phyloP scores from a whole-genome alignment of 2,113 vertebrate genomes.

The Pica pica region DNA sequence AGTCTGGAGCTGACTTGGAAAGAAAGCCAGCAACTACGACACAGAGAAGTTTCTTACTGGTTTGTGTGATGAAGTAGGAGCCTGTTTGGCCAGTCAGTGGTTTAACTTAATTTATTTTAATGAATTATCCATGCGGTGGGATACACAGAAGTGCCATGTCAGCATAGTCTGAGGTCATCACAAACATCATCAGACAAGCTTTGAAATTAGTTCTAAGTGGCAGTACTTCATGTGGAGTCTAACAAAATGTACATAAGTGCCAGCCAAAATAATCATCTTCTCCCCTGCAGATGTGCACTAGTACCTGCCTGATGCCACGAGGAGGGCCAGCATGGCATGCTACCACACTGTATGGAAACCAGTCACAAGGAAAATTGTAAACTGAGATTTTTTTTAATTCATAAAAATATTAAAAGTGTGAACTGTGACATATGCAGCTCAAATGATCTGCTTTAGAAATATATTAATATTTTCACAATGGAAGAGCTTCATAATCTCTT shows the following conservation, averaged over 20 bases:
- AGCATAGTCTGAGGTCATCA: not conserved
- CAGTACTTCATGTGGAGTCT: not conserved
- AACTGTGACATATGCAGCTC: not conserved
- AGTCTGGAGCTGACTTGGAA: not conserved
- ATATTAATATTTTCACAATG: not conserved
- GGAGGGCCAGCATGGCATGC: not conserved
- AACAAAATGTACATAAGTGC: not conserved
- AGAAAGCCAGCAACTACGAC: not conserved
- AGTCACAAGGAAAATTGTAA: not conserved
- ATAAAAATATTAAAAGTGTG: not conserved
- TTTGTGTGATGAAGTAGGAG: constrained; percentile 8
- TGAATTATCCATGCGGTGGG: not conserved
- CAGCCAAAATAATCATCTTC: not conserved
- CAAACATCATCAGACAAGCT: not conserved
- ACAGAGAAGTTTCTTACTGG: not conserved
- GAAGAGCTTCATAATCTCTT: not conserved
- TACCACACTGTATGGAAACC: not conserved
- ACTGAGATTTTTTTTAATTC: not conserved
- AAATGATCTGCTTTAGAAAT: not conserved
- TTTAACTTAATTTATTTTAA: constrained; percentile 13
- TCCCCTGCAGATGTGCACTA: not conserved
- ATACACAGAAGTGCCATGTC: not conserved
- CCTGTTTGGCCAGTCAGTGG: not conserved
- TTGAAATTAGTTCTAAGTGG: not conserved
- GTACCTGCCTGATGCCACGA: not conserved